Base-by-base conservation (phyloP, 2,797 vertebrate species). In the Premnoplex brunnescens region DNA sequence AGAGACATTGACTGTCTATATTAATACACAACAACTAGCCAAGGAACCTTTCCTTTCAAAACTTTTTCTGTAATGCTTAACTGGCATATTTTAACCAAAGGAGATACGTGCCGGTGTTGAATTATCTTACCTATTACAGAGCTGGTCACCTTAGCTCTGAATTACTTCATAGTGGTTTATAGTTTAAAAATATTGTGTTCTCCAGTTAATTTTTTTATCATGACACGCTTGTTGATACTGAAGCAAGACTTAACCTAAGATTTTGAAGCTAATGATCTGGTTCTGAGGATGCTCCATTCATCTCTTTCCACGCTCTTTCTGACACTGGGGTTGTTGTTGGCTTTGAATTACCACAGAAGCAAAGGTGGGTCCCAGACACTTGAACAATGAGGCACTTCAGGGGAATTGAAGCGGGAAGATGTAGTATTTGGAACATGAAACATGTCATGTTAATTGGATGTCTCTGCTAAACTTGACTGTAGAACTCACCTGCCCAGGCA, bases 401-500 rank as follows among this genome's bases (percentile, higher is more conserved):
- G n/a, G 46, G 1, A 5, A 21, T 36, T 51, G 37, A 28, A 66
- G 10, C 0, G 0, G 12, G 7, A 24, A 79, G 6, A 34, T 52
- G 3, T 3, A 43, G 27, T 51, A 26, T 59, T 43, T 55, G 39
- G 20, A 14, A 41, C 1, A 2, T 1, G 0, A 91, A 32, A 18
- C 9, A 0, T 11, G 5, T 26, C 9, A 3, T 32, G 5, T 37
- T 56, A 27, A 24, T 26, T 10, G 6, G 24, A 18, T 46, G 5
- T 54, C 19, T 60, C 5, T 37, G 7, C 11, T 67, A 5, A 68
- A 71, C 10, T 44, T 44, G 10, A 20, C 6, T 23, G 20, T 67
- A 68, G 44, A 49, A 54, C 10, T 79, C 12, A 5, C 10, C 34
- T 75, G 23, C 7, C 14, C 28, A 41, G 26, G 21, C 3, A 17